Base-by-base conservation (phyloP, 2,888 invertebrate species). In the Ephialtes manifestator region DNA sequence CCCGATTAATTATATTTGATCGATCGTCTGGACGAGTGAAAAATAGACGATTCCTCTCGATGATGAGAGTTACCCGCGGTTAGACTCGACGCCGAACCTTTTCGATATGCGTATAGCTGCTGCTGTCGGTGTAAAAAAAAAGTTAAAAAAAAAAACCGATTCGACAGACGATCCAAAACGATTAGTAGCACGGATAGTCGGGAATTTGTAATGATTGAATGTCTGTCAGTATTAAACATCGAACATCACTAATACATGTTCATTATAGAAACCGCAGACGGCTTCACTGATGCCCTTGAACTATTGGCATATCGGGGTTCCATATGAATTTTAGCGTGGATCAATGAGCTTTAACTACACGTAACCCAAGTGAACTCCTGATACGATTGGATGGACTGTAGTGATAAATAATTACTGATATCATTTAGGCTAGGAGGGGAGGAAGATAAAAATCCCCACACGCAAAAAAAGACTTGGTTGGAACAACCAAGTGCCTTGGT, bases 1-100 rank as follows among this genome's bases (percentile, higher is more conserved):
- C 67, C 60, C 76, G 77, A 84, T 84, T 81, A 84, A 84, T 84
- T 81, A 74, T 84, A 81, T 74, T 68, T 78, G 81, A 84, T 81
- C 74, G 60, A 81, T 84, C 67, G 53, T 46, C 60, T 48, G 71
- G 51, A 43, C 77, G 72, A 68, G 51, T 35, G 53, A 81, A 81
- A 81, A 84, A 77, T 39, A 53, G 31, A 76, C 67, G 63, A 65
- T 63, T 31, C 11, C 10, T 2, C 20, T 2, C 20, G 65, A n/a
- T 39, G 20, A 65, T 8, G 65, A 39, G 35, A 3, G n/a, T 39
- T 8, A 20, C 65, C 20, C 39, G 35, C 10, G n/a, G 63, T 63
- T 39, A 15, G 35, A 18, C 10, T 39, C 63, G 39, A 10, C 39
- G 39, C 39, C 10, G 39, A 39, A 31, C 15, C 60, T 31, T 60